These are phyloP conservation scores for Phasianus colchicus DNA, from an alignment of 2,113 vertebrate genomes.

Conservation along the genomic window DNA sequence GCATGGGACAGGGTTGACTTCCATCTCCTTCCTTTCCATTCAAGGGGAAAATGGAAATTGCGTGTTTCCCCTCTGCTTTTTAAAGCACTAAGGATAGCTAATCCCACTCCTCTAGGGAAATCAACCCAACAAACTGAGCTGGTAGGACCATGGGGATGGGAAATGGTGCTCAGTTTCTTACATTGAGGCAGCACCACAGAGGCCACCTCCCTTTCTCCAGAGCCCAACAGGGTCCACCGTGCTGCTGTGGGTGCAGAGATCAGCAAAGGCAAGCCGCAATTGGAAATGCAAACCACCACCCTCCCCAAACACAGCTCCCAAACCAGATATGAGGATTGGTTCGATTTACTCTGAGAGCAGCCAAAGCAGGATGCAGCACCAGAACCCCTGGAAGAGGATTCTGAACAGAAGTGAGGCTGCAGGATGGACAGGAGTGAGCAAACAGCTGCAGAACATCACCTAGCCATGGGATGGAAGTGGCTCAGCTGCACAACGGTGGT, in stretches of 20 bases:
- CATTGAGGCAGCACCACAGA: background rate
- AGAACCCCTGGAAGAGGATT: too few relatives aligned
- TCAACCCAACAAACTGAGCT: rapidly evolving
- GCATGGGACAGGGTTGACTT: background rate
- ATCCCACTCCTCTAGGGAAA: background rate
- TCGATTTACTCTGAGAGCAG: background rate
- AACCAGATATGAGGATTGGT: background rate
- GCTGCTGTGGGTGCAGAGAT: background rate
- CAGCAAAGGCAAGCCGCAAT: too few relatives aligned
- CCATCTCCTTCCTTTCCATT: background rate
- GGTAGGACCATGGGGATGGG: background rate
- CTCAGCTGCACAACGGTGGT: too few relatives aligned
- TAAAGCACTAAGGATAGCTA: background rate
- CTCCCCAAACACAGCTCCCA: background rate
- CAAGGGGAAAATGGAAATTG: rapidly evolving
- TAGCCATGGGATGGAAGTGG: background rate
- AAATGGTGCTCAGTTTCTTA: background rate
- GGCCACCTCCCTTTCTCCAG: background rate
- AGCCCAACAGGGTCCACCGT: background rate
- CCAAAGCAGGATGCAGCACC: background rate
- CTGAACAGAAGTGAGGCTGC: background rate
- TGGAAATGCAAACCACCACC: background rate
- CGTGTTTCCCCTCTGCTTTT: background rate
- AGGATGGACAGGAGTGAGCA: background rate
- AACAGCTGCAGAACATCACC: background rate